A percentile compares a stretch with the other conserved stretches of the same genome.
Conservation (phyloP, 2,888 invertebrate species). For the Carcina quercana region DNA sequence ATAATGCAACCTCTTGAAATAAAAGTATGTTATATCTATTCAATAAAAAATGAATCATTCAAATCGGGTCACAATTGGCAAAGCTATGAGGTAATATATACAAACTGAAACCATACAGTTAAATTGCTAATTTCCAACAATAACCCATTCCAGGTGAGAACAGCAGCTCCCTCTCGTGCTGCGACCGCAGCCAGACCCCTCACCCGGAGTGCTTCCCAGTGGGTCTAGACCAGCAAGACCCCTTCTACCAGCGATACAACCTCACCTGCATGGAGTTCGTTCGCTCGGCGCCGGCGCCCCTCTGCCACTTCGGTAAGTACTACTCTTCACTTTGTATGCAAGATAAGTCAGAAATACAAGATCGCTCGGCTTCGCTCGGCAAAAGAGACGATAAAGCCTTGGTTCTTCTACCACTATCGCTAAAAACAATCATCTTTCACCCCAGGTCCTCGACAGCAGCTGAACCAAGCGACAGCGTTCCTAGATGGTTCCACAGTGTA, state of each 20-base stretch:
- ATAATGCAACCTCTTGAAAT: too few relatives aligned
- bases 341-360: too few relatives aligned
- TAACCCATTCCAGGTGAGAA: conserved; percentile 70
- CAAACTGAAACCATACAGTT: too few relatives aligned
- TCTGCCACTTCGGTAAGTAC: conserved; percentile 80
- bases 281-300: conserved; percentile 85
- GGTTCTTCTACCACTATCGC: too few relatives aligned
- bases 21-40: too few relatives aligned
- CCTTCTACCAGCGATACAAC: conserved; percentile 79
- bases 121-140: too few relatives aligned
- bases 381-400: too few relatives aligned
- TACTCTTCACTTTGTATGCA: not conserved
- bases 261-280: conserved; percentile 90
- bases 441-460: conserved; percentile 84
- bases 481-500: conserved; percentile 91
- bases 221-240: conserved; percentile 77
- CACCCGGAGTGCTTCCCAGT: conserved; percentile 92
- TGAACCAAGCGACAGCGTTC: conserved; percentile 89
- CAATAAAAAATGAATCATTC: too few relatives aligned
- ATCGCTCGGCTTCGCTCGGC: too few relatives aligned
- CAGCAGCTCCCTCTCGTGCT: conserved; percentile 83
- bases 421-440: not conserved
- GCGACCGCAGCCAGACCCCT: conserved; percentile 45
- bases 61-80: too few relatives aligned
- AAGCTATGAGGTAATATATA: too few relatives aligned